These are phyloP conservation scores for Lordiphosa fenestrarum DNA, from an alignment of 2,888 invertebrate genomes.

Conservation along the genomic window DNA sequence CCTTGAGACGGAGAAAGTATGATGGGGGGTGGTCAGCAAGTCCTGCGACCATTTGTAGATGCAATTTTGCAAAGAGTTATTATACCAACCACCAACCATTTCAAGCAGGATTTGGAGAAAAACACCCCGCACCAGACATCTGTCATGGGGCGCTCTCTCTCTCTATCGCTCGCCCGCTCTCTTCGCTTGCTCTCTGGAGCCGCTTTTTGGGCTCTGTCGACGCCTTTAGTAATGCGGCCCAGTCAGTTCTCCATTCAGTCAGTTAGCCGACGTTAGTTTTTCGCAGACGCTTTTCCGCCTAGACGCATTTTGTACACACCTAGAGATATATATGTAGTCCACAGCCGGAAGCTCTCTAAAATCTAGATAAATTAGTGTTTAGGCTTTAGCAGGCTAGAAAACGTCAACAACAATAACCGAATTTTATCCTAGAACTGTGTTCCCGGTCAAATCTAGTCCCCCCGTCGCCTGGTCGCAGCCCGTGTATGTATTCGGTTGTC, in stretches of 20 bases:
- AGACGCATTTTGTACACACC: constrained; percentile 46
- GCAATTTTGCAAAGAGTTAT: constrained; percentile 15
- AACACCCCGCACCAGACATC: constrained; percentile 61
- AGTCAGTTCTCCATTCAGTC: constrained; percentile 50
- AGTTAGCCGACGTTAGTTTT: constrained; percentile 71
- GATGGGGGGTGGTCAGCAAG: background rate
- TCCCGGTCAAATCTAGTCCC: background rate
- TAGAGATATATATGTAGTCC: constrained; percentile 11
- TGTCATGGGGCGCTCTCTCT: constrained; percentile 30
- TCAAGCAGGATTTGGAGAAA: constrained; percentile 22
- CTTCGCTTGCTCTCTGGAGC: constrained; percentile 29
- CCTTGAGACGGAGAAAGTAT: background rate
- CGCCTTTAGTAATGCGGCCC: constrained; percentile 61
- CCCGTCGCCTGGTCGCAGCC: constrained; percentile 23
- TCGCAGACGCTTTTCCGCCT: constrained; percentile 71
- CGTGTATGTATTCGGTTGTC: constrained; percentile 70
- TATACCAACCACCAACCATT: constrained; percentile 11
- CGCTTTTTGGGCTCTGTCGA: constrained; percentile 55
- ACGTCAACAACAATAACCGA: background rate
- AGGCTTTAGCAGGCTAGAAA: background rate
- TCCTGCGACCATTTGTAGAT: constrained; percentile 15
- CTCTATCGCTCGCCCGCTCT: constrained; percentile 6
- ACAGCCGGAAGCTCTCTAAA: constrained; percentile 2
- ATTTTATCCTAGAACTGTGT: background rate
- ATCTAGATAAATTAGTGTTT: constrained; percentile 1